These are phyloP conservation scores for Dasysyrphus tricinctus DNA, from an alignment of 2,888 invertebrate genomes.

Conservation along the genomic window DNA sequence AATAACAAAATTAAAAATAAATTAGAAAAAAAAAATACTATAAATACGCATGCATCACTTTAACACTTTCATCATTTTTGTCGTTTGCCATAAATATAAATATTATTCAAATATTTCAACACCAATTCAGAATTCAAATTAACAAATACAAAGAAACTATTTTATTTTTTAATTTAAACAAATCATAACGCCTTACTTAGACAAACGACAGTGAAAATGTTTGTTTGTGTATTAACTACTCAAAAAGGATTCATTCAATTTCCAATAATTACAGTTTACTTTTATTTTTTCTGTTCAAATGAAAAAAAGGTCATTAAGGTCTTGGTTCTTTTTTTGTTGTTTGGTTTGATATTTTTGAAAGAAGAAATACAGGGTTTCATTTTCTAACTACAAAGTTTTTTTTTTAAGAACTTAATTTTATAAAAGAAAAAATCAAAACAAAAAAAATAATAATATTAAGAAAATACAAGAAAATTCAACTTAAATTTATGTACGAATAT, in stretches of 20 bases:
- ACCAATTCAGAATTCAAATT: neutral
- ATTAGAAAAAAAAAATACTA: neutral
- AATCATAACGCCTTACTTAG: neutral
- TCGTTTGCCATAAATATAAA: neutral
- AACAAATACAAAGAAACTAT: neutral
- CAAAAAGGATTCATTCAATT: slow-evolving; percentile 70
- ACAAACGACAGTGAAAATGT: slow-evolving; percentile 10
- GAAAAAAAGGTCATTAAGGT: slow-evolving; percentile 45
- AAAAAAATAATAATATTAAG: slow-evolving; percentile 49
- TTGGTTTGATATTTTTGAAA: slow-evolving; percentile 40
- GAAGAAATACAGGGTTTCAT: slow-evolving; percentile 70
- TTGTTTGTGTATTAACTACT: slow-evolving; percentile 26
- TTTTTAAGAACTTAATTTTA: slow-evolving; percentile 55
- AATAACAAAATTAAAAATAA: neutral
- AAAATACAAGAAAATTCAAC: slow-evolving; percentile 69
- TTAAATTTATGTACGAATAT: slow-evolving; percentile 60
- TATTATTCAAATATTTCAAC: neutral
- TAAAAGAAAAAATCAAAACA: slow-evolving; percentile 49
- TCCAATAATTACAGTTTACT: slow-evolving; percentile 32
- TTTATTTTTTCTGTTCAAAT: slow-evolving; percentile 49
- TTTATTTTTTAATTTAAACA: neutral
- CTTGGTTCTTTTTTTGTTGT: slow-evolving; percentile 26
- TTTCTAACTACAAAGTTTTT: slow-evolving; percentile 70
- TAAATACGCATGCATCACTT: slow-evolving; percentile 76
- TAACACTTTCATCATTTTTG: slow-evolving; percentile 3